Evolutionary conservation across 2,797 vertebrate genomes (phyloP).

Genomic region (Myiotriccus ornatus): DNA sequence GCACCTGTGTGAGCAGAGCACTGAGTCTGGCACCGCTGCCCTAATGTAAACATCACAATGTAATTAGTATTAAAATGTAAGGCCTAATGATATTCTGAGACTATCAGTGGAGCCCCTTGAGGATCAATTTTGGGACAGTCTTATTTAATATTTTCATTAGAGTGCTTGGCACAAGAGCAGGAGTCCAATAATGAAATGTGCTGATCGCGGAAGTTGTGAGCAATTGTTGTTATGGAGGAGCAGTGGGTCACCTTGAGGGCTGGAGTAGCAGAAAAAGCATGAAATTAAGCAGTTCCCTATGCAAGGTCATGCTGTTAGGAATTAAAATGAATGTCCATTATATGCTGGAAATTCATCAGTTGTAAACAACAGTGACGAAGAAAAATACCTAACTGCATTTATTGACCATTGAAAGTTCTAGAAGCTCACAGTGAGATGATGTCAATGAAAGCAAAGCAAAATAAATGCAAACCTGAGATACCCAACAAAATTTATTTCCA

Average conservation of each 20-base stretch:
- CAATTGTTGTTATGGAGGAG: background rate
- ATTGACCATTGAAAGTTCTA: background rate
- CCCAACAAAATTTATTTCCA: background rate
- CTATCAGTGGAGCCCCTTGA: background rate
- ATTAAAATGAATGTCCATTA: background rate
- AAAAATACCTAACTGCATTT: background rate
- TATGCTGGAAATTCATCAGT: background rate
- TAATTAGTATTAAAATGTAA: conserved; percentile 11
- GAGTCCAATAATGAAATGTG: background rate
- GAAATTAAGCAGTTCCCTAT: background rate
- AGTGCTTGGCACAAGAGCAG: conserved; percentile 1
- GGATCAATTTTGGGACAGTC: background rate
- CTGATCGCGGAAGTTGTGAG: background rate
- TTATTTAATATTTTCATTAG: conserved; percentile 52
- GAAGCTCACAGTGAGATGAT: background rate
- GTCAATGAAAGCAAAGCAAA: background rate
- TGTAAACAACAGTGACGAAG: background rate
- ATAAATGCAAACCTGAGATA: background rate
- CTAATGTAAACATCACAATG: background rate
- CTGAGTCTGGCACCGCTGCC: background rate
- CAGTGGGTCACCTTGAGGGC: conserved; percentile 11
- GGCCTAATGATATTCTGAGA: conserved; percentile 4
- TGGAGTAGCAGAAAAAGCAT: background rate
- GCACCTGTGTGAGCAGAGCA: accelerated
- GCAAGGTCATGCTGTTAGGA: background rate